Conservation (phyloP, 2,888 invertebrate species). For the Netelia fuscicornis region DNA sequence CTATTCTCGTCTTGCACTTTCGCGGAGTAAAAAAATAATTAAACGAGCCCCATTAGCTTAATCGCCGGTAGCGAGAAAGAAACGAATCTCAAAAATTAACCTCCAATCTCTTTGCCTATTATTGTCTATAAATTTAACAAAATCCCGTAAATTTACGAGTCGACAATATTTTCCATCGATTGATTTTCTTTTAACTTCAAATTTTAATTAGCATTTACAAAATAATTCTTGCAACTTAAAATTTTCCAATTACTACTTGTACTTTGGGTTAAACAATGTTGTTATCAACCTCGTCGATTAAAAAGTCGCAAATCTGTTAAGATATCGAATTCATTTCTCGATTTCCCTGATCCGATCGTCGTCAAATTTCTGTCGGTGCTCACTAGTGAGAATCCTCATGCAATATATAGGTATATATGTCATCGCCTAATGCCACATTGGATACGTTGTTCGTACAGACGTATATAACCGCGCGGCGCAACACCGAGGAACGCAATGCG, state of each 20-base stretch:
- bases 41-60: slow-evolving; percentile 72
- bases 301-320: neutral
- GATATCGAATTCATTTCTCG: slow-evolving; percentile 3
- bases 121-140: neutral
- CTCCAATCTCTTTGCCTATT: neutral
- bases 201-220: too few relatives aligned
- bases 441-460: slow-evolving; percentile 20
- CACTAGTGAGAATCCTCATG: slow-evolving; percentile 44
- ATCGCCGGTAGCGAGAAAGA: slow-evolving; percentile 10
- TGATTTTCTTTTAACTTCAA: too few relatives aligned
- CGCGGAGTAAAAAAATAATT: slow-evolving; percentile 75
- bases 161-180: too few relatives aligned
- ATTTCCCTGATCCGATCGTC: slow-evolving; percentile 27
- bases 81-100: neutral
- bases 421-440: slow-evolving; percentile 54
- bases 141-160: neutral
- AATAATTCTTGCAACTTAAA: too few relatives aligned
- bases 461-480: slow-evolving; percentile 52
- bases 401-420: slow-evolving; percentile 6
- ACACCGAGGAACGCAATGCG: slow-evolving; percentile 80
- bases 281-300: neutral
- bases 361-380: slow-evolving; percentile 35
- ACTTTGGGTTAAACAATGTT: neutral
- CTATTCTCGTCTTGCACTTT: slow-evolving; percentile 5
- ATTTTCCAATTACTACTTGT: too few relatives aligned